These are phyloP conservation scores for Pyralis farinalis DNA, from an alignment of 2,888 invertebrate species.

Conservation along the genomic window DNA sequence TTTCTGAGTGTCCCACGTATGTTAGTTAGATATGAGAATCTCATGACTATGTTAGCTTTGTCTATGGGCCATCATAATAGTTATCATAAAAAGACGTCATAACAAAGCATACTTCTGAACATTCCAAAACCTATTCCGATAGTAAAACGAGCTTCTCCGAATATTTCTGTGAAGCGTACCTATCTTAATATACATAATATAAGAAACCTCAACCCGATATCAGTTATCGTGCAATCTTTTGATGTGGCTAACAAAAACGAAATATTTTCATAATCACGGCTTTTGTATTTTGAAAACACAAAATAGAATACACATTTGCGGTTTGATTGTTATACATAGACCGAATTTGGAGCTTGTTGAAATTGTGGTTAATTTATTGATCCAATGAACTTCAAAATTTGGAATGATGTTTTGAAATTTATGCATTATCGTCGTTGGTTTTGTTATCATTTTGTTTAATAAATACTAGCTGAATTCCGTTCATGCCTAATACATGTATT, in stretches of 20 bases:
- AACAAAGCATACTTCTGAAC: background rate
- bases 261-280: constrained; percentile 18
- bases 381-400: too few species aligned
- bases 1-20: too few species aligned
- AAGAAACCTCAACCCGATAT: constrained; percentile 3
- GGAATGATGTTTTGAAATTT: too few species aligned
- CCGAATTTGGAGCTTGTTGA: constrained; percentile 3
- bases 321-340: constrained; percentile 2
- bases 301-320: constrained; percentile 12
- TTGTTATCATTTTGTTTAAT: too few species aligned
- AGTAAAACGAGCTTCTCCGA: background rate
- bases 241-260: constrained; percentile 20
- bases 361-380: constrained; percentile 1
- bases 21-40: too few species aligned
- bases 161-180: background rate
- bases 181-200: background rate
- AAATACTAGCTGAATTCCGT: too few species aligned
- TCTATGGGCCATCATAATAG: background rate
- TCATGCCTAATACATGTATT: too few species aligned
- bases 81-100: background rate
- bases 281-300: constrained; percentile 11
- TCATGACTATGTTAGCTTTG: too few species aligned
- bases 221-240: constrained; percentile 14
- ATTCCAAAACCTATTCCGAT: background rate
- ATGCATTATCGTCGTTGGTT: too few species aligned